Base-by-base conservation (phyloP, 2,113 vertebrate species). In the Sapayoa aenigma region DNA sequence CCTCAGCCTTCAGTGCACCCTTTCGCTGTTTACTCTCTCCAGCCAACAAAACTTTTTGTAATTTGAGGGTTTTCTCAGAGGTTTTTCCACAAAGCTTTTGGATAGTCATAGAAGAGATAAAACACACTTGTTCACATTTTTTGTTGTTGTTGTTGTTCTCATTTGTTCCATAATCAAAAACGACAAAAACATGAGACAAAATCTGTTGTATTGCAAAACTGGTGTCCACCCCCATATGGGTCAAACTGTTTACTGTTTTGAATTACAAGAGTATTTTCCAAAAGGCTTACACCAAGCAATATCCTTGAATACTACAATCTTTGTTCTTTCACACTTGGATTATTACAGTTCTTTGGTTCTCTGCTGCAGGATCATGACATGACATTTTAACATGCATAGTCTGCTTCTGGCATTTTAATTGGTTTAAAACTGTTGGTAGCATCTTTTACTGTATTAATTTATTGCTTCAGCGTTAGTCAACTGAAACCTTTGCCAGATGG, bases 391-490 rank as follows among this genome's bases (percentile, higher is more conserved):
- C 94, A 95, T 91, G 86, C 87, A 85, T 9, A 96, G 80, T 35
- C 85, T 84, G 71, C 93, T 79, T 95, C 15, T 0, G 41, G 94
- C 86, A 97, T 97, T 98, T 98, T 98, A 98, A 98, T 97, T 98
- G 96, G 93, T 94, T 97, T 97, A 96, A 96, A 97, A 94, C 91
- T 95, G 67, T 96, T 97, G 95, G 96, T 95, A 96, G 93, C 84
- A 96, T 97, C 93, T 97, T 96, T 96, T 97, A 97, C 97, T 97
- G 97, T 97, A 98, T 98, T 97, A 97, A 98, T 98, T 97, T 98
- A 97, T 97, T 98, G 93, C 96, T 97, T 97, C 87, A 91, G 93
- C 7, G 85, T 97, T 97, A 98, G 93, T 98, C 97, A 98, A 92
- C 92, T 97, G 97, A 98, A 98, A 97, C 95, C 91, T 97, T 95